phyloP scores from a whole-genome alignment of 2,888 invertebrate species.

The Drosophila demipolita region DNA sequence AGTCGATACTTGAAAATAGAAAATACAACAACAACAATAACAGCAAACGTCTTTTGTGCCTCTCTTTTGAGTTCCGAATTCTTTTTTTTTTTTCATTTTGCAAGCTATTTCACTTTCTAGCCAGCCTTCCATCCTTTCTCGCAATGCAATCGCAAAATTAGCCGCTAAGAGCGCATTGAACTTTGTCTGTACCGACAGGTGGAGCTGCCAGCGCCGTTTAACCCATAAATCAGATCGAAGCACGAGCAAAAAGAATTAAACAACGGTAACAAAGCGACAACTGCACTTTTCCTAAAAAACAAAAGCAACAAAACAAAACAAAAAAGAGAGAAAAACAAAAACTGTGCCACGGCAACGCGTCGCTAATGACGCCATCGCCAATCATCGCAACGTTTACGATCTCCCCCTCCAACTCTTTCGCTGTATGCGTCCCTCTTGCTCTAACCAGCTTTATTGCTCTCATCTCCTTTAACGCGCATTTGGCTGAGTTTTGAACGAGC shows the following conservation, averaged over 20 bases:
- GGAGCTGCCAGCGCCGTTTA: slow-evolving; percentile 38
- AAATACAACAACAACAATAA: slow-evolving; percentile 49
- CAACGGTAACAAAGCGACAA: slow-evolving; percentile 46
- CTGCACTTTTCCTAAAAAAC: slow-evolving; percentile 52
- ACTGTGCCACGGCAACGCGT: slow-evolving; percentile 64
- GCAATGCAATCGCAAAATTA: slow-evolving; percentile 38
- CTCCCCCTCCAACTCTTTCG: slow-evolving; percentile 35
- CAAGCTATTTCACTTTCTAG: slow-evolving; percentile 51
- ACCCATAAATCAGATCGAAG: slow-evolving; percentile 47
- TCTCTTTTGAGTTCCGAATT: slow-evolving; percentile 38
- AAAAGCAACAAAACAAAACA: neutral
- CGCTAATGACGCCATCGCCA: slow-evolving; percentile 70
- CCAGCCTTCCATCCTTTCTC: neutral
- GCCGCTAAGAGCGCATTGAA: neutral
- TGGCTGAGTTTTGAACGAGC: slow-evolving; percentile 25
- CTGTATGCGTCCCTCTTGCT: neutral
- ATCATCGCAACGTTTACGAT: slow-evolving; percentile 49
- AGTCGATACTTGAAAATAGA: slow-evolving; percentile 72
- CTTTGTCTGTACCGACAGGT: slow-evolving; percentile 44
- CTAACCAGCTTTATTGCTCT: slow-evolving; percentile 6
- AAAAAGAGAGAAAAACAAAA: slow-evolving; percentile 16
- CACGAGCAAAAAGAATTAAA: slow-evolving; percentile 15
- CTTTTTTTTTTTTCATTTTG: slow-evolving; percentile 22
- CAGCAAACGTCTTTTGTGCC: slow-evolving; percentile 27
- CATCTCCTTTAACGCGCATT: slow-evolving; percentile 55